phyloP scores from a whole-genome alignment of 2,797 vertebrate species.

The Xenentodon cancila region DNA sequence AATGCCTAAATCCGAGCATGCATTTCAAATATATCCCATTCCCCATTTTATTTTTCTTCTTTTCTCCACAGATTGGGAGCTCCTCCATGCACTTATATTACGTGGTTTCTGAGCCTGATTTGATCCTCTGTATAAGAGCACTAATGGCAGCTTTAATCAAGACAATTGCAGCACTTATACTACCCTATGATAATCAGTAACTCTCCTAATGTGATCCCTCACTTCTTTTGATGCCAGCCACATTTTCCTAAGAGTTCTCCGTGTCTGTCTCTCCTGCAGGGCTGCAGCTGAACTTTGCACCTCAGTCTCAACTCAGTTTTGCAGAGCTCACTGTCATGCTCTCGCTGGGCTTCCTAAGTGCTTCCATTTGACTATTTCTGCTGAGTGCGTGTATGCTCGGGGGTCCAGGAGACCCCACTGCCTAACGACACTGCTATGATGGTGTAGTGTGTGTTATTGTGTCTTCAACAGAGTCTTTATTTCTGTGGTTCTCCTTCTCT shows the following conservation, averaged over 20 bases:
- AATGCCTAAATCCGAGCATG: not conserved
- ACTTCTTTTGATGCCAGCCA: constrained; percentile 49
- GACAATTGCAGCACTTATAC: constrained; percentile 59
- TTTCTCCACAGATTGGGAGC: constrained; percentile 29
- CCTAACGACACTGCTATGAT: constrained; percentile 11
- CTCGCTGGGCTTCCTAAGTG: constrained; percentile 43
- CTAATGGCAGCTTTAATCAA: constrained; percentile 66
- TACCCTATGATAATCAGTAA: constrained; percentile 45
- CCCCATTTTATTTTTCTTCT: not conserved
- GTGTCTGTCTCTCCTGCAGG: constrained; percentile 26
- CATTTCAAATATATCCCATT: constrained; percentile 1
- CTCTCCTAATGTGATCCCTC: constrained; percentile 59
- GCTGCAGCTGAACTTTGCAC: constrained; percentile 51
- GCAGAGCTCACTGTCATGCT: constrained; percentile 29
- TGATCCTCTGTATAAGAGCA: constrained; percentile 48
- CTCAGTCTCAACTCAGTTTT: constrained; percentile 38
- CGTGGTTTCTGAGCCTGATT: constrained; percentile 37
- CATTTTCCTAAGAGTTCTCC: constrained; percentile 47
- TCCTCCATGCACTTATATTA: constrained; percentile 26
- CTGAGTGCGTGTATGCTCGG: not conserved
- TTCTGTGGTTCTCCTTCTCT: constrained; percentile 11
- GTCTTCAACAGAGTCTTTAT: constrained; percentile 17
- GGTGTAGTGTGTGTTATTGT: not conserved
- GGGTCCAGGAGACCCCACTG: constrained; percentile 1
- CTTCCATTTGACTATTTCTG: constrained; percentile 30